These are phyloP conservation scores for Coranthus polyacanthus DNA, from an alignment of 2,797 vertebrate genomes.

Conservation along the genomic window DNA sequence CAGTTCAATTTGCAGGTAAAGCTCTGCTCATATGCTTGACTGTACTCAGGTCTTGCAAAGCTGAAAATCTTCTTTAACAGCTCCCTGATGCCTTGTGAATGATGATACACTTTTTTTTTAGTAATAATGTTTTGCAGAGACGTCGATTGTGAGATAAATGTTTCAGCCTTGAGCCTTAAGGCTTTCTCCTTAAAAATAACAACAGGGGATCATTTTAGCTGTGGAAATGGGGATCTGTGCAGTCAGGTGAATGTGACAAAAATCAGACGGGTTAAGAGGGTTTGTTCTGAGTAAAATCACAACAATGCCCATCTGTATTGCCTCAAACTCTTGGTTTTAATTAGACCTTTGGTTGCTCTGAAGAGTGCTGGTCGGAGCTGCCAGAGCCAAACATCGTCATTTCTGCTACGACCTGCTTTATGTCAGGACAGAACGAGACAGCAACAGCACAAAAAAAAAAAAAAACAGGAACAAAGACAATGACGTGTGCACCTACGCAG, in stretches of 20 bases:
- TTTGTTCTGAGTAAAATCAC: slow-evolving; percentile 1
- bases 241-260: neutral
- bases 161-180: neutral
- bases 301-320: slow-evolving; percentile 15
- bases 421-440: slow-evolving; percentile 10
- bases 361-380: slow-evolving; percentile 14
- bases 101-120: slow-evolving; percentile 22
- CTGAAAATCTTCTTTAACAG: slow-evolving; percentile 32
- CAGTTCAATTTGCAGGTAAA: slow-evolving; percentile 37
- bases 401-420: slow-evolving; percentile 41
- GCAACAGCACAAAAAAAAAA: too few species aligned
- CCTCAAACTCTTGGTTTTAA: slow-evolving; percentile 21
- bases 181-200: neutral
- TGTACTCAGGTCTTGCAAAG: slow-evolving; percentile 20
- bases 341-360: slow-evolving; percentile 20
- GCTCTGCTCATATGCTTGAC: neutral
- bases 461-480: neutral
- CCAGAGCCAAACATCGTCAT: slow-evolving; percentile 20
- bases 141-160: neutral
- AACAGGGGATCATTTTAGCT: slow-evolving; percentile 1
- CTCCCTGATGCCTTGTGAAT: neutral
- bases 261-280: neutral
- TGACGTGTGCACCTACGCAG: slow-evolving; percentile 1
- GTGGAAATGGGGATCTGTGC: neutral
- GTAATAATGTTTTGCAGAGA: neutral